Percentiles rank a stretch among this genome's conserved stretches.
Evolutionary conservation across 2,888 invertebrate species (phyloP).

Genomic region (Callimorpha dominula): DNA sequence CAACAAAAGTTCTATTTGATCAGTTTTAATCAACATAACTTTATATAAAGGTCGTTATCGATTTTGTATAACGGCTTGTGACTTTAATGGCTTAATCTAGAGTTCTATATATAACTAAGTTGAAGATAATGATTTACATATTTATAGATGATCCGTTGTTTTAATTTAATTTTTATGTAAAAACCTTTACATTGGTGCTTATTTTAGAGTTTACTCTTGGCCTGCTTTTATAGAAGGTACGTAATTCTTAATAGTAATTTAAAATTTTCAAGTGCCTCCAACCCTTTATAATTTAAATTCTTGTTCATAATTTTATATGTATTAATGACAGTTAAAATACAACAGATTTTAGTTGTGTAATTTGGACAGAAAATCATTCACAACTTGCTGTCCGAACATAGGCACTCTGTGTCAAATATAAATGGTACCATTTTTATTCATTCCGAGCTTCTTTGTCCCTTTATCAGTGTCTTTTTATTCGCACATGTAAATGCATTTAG

Average conservation of each 20-base stretch:
- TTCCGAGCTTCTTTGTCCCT: slow-evolving; percentile 78
- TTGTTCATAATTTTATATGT: too few relatives aligned
- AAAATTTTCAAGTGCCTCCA: too few relatives aligned
- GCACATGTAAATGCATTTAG: slow-evolving; percentile 86
- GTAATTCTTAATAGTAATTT: too few relatives aligned
- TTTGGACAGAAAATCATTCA: neutral
- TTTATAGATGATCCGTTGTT: too few relatives aligned
- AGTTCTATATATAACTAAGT: neutral
- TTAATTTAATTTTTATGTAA: too few relatives aligned
- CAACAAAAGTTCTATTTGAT: neutral
- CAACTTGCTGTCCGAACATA: slow-evolving; percentile 18
- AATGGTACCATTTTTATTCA: slow-evolving; percentile 71
- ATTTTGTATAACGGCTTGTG: neutral
- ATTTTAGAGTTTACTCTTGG: too few relatives aligned
- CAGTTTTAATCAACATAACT: neutral
- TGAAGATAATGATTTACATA: too few relatives aligned
- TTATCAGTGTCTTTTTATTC: slow-evolving; percentile 82
- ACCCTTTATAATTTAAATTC: too few relatives aligned
- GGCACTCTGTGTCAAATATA: slow-evolving; percentile 55
- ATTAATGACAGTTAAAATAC: neutral
- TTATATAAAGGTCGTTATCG: neutral
- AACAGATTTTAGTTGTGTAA: neutral
- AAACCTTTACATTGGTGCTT: too few relatives aligned
- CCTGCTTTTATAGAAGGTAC: too few relatives aligned
- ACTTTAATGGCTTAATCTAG: neutral